phyloP scores from a whole-genome alignment of 30 jellyfish, hydroid and myxozoan species.

The Aurelia sp. region DNA sequence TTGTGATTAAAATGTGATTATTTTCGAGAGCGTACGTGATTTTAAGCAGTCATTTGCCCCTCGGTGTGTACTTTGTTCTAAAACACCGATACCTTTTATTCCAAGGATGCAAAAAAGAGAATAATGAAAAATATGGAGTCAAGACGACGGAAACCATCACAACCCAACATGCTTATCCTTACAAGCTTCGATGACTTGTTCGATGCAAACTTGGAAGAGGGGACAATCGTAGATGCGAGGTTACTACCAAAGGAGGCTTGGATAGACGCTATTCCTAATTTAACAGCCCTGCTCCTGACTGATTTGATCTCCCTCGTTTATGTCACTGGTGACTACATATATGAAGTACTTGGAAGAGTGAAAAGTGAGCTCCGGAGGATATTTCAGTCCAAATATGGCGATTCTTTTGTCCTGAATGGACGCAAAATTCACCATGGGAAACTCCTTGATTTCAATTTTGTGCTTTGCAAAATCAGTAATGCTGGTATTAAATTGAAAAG shows the following conservation, averaged over 20 bases:
- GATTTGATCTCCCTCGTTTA: background rate
- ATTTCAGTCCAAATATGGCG: constrained; percentile 9
- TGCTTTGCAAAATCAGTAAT: background rate
- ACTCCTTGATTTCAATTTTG: background rate
- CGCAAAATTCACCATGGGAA: background rate
- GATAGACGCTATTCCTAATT: constrained; percentile 1
- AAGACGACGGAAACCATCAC: too few relatives aligned
- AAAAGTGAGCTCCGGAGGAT: background rate
- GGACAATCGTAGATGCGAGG: constrained; percentile 11
- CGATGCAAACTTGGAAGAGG: background rate
- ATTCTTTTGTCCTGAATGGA: constrained; percentile 18
- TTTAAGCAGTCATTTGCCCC: too few relatives aligned
- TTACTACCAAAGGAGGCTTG: background rate
- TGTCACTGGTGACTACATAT: background rate
- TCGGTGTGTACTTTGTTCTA: too few relatives aligned
- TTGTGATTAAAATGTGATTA: too few relatives aligned
- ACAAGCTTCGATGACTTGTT: constrained; percentile 10
- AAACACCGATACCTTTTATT: too few relatives aligned
- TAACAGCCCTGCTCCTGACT: background rate
- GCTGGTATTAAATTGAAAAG: background rate
- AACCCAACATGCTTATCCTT: too few relatives aligned
- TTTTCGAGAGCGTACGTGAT: too few relatives aligned
- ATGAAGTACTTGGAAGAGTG: constrained; percentile 21
- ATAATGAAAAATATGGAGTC: too few relatives aligned
- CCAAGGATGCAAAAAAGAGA: too few relatives aligned